Evolutionary conservation across 2,797 vertebrate genomes (phyloP).

Genomic region (Octomys mimax): DNA sequence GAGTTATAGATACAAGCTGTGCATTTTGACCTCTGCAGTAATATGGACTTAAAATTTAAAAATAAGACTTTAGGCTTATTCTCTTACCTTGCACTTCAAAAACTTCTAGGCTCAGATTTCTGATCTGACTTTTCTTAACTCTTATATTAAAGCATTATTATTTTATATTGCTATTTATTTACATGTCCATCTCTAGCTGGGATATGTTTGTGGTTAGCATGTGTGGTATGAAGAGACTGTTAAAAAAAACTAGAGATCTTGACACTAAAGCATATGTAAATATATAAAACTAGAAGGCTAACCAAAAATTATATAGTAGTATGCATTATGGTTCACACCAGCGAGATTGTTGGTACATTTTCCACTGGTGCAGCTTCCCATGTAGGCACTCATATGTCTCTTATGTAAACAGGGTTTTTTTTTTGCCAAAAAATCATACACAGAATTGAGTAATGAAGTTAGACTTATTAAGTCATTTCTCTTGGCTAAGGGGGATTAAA

Average conservation of each 20-base stretch:
- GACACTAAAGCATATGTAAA: constrained; percentile 36
- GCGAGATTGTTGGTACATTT: constrained; percentile 41
- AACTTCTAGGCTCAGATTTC: background rate
- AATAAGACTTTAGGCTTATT: background rate
- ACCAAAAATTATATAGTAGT: background rate
- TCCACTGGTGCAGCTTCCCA: background rate
- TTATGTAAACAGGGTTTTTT: background rate
- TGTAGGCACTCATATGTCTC: background rate
- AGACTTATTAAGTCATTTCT: constrained; percentile 67
- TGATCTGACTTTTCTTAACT: background rate
- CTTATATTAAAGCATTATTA: background rate
- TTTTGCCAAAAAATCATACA: constrained; percentile 47
- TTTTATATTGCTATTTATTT: background rate
- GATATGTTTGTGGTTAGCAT: background rate
- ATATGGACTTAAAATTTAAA: constrained; percentile 55
- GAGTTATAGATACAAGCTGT: constrained; percentile 54
- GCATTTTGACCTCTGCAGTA: constrained; percentile 41
- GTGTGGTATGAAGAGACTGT: background rate
- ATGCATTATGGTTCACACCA: background rate
- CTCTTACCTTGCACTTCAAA: constrained; percentile 12
- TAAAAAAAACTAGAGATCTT: constrained; percentile 16
- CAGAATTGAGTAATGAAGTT: constrained; percentile 68
- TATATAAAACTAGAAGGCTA: background rate
- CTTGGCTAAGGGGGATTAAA: constrained; percentile 61
- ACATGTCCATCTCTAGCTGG: background rate